Base-by-base conservation (phyloP, 2,888 invertebrate species). In the Drosophila pegasa region DNA sequence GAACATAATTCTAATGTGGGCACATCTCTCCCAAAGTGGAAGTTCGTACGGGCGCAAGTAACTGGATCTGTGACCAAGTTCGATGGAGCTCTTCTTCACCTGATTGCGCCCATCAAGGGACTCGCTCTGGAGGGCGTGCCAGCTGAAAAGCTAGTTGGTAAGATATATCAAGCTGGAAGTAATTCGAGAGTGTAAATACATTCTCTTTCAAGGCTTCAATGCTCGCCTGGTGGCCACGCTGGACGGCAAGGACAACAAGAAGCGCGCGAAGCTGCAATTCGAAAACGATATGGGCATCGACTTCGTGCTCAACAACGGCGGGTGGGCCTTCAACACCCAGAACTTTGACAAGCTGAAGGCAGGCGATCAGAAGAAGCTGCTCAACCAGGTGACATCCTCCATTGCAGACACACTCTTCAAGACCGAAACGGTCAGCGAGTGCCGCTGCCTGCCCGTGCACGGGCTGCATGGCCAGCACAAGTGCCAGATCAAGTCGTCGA, bases 261-360 rank as follows among this genome's bases (percentile, higher is more conserved):
- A 94, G 37, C 93, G 94, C 68, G 91, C 92, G 20, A 94, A 94
- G 4, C 88, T 96, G 1, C 91, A 92, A 18, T 93, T 93, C 70
- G 89, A 92, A 18, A 81, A 89, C 16, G 95, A 96, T 85, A 93
- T 94, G 80, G 97, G 97, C 91, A 93, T 94, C 35, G 94, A 94
- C 66, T 94, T 95, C 77, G 94, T 95, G 10, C 93, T 95, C 63
- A 92, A 89, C 10, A 90, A 89, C 52, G 89, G 91, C 5, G 92
- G 92, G 4, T 92, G 91, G 90, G 89, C 91, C 33, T 92, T 92
- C 63, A 76, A 89, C n/a, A 86, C 90, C 2, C 88, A 91, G 54
- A 88, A 90, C 69, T 92, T 90, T 57, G 86, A 90, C 3, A 80
- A 85, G 40, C 45, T 90, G 3, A 88, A 88, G 20, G 57, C 78